Percentiles rank a stretch among this genome's conserved stretches.
These are phyloP conservation scores for Nomada ruficornis DNA, from an alignment of 2,888 invertebrate species.

Conservation along the genomic window DNA sequence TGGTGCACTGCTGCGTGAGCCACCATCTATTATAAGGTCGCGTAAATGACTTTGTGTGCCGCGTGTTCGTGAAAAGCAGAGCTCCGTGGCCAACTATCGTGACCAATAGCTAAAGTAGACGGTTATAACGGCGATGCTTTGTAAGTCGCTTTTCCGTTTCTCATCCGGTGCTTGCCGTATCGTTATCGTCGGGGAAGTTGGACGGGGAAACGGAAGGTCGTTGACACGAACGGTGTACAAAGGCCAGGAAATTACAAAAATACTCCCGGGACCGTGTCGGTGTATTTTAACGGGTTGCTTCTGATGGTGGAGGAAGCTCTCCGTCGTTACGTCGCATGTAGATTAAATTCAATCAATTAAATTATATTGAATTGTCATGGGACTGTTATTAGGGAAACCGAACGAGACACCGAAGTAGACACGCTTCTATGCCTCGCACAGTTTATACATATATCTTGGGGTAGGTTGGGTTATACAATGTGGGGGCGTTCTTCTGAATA, in stretches of 20 bases:
- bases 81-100: constrained; percentile 43
- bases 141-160: constrained; percentile 49
- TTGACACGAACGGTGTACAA: constrained; percentile 22
- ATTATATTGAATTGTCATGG: constrained; percentile 7
- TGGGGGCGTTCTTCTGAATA: constrained; percentile 18
- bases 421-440: neutral
- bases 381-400: neutral
- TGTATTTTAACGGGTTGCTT: constrained; percentile 22
- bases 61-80: constrained; percentile 52
- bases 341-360: constrained; percentile 45
- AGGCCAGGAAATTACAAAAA: constrained; percentile 47
- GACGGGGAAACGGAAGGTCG: constrained; percentile 34
- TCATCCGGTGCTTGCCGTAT: constrained; percentile 42
- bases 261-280: constrained; percentile 1
- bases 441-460: neutral
- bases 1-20: constrained; percentile 43
- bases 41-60: constrained; percentile 65
- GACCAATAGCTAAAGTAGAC: constrained; percentile 55
- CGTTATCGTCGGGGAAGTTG: constrained; percentile 44
- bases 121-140: constrained; percentile 49
- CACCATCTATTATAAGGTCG: constrained; percentile 57
- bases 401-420: constrained; percentile 1
- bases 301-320: neutral
- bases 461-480: constrained; percentile 1
- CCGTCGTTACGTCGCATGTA: neutral